Conservation (phyloP, 2,797 vertebrate species). For the Galago senegalensis region DNA sequence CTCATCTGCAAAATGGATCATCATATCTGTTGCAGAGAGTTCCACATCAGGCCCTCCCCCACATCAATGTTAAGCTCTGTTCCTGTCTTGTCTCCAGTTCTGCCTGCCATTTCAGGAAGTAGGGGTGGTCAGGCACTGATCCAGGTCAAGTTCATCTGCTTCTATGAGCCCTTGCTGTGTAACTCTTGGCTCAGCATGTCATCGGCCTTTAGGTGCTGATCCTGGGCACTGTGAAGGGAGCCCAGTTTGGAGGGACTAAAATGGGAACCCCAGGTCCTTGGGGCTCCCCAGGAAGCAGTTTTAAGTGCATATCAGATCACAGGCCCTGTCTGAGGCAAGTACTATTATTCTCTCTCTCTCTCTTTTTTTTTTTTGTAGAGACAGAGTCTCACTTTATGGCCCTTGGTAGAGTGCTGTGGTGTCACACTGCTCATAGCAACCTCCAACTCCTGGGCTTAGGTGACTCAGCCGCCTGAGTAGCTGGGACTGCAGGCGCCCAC, state of each 20-base stretch:
- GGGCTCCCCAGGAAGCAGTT: neutral
- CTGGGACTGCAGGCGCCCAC: no score
- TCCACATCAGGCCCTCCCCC: neutral
- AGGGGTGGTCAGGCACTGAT: neutral
- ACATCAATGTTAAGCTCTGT: neutral
- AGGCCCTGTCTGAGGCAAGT: neutral
- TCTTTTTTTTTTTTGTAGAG: no score
- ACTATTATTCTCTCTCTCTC: neutral
- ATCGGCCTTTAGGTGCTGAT: rapidly evolving
- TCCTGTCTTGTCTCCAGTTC: neutral
- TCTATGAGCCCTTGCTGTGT: neutral
- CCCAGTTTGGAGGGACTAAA: neutral
- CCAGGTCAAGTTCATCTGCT: neutral
- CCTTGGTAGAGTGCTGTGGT: no score
- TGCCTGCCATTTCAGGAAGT: neutral
- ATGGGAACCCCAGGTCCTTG: neutral
- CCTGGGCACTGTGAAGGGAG: neutral
- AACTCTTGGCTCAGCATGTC: neutral
- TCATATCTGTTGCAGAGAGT: neutral
- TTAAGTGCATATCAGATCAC: neutral
- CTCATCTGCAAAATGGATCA: neutral
- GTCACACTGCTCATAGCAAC: no score
- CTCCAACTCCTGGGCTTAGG: no score
- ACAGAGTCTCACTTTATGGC: no score
- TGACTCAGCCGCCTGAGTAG: no score